Evolutionary conservation across 2,888 invertebrate genomes (phyloP), one percentile per base, ranked within the genome.

Genomic region (Taphrorychus bicolor): DNA sequence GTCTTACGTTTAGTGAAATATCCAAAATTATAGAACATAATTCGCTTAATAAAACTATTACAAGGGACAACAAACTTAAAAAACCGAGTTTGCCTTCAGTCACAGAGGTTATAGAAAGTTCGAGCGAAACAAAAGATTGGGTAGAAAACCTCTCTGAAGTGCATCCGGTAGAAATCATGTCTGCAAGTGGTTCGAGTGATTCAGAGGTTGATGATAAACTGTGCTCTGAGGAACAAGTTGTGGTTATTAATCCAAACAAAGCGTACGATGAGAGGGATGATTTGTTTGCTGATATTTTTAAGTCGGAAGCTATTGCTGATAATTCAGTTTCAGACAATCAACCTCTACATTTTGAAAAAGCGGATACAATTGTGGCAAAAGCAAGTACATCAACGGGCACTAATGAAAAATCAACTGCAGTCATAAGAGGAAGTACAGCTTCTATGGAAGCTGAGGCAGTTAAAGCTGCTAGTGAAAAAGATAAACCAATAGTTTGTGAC

Each of bases 211-310:
- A n/a, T n/a, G n/a, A n/a, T n/a, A 58, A 19, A 57, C 19, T 54
- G 11, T 24, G 45, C 23, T 45, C 68, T 21, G 16, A 59, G 49
- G 32, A 5, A 9, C 23, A 72, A 24, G 63, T 73, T 78, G 82
- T 85, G 71, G 75, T 81, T 11, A 78, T 85, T 21, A 81, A 88
- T 77, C 76, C 86, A 14, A 70, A 69, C 42, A 81, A 82, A 48
- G 19, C 19, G 19, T 78, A 86, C 63, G 77, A 82, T 68, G 73
- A 84, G 60, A 80, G 81, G 16, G 77, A 81, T 72, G 87, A 91
- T 75, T 91, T 92, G 65, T 92, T 92, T 83, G 88, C 88, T n/a
- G 92, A 92, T 82, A 80, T 92, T 66, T 92, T 91, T 11, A 32
- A 32, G n/a, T n/a, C n/a, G n/a, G n/a, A n/a, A n/a, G n/a, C n/a